A percentile compares a stretch with the other conserved stretches of the same genome.
phyloP scores from a whole-genome alignment of 2,888 invertebrate genomes.

The Tenthredo amoena region DNA sequence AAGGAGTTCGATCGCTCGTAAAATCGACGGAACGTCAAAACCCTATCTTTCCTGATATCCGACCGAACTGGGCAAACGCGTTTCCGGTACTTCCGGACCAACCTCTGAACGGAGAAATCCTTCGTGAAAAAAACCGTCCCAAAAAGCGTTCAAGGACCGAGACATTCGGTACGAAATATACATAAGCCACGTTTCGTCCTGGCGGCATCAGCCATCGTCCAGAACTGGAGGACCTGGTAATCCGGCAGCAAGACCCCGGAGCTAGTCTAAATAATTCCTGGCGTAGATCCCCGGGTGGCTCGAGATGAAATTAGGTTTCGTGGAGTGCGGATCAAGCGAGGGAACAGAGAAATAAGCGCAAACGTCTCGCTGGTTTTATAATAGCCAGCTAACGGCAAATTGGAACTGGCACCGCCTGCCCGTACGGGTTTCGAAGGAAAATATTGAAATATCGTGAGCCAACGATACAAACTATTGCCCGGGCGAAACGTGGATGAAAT shows the following conservation, averaged over 20 bases:
- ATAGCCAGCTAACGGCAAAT: constrained; percentile 57
- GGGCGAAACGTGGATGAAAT: constrained; percentile 63
- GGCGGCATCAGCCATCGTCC: constrained; percentile 14
- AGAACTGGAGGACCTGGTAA: constrained; percentile 22
- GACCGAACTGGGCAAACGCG: background rate
- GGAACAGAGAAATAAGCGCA: constrained; percentile 28
- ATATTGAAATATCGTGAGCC: constrained; percentile 63
- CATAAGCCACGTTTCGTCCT: background rate
- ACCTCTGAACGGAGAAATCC: background rate
- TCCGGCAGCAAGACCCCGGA: constrained; percentile 1
- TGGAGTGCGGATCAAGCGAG: constrained; percentile 34
- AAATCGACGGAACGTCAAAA: background rate
- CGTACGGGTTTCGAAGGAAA: constrained; percentile 58
- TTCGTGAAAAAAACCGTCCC: background rate
- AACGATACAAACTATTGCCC: constrained; percentile 62
- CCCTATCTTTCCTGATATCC: background rate
- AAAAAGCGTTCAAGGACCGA: background rate
- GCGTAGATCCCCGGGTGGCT: constrained; percentile 37
- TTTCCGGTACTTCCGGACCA: background rate
- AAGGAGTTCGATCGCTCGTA: background rate
- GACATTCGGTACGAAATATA: no score
- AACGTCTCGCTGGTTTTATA: constrained; percentile 34
- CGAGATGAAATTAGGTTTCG: constrained; percentile 37
- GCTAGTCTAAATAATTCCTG: constrained; percentile 21
- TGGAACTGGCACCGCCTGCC: constrained; percentile 58